phyloP scores from a whole-genome alignment of 2,797 vertebrate genomes.

The Eulemur mongoz region DNA sequence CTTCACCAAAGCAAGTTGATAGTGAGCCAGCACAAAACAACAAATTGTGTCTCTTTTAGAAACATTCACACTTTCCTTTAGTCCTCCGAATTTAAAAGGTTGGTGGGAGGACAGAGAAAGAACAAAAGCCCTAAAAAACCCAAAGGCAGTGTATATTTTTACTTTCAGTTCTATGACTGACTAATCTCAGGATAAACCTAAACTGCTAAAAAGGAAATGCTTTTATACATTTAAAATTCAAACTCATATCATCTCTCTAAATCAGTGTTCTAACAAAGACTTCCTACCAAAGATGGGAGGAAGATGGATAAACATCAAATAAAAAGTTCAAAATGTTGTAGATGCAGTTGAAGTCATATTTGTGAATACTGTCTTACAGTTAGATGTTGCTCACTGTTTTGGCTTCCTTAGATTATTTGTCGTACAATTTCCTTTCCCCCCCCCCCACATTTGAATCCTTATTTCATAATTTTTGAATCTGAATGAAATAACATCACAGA shows the following conservation, averaged over 20 bases:
- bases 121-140: conserved; percentile 45
- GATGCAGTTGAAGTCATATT: neutral
- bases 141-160: neutral
- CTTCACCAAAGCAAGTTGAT: neutral
- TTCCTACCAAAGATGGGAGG: neutral
- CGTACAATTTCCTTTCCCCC: neutral
- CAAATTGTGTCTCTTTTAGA: neutral
- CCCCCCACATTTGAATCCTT: neutral
- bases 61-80: conserved; percentile 22
- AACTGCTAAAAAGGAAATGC: neutral
- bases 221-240: neutral
- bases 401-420: neutral
- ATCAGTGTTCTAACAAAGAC: neutral
- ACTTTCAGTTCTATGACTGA: neutral
- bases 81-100: conserved; percentile 47
- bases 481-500: neutral
- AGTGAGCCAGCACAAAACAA: neutral
- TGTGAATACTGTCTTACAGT: neutral
- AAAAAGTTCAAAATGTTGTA: neutral
- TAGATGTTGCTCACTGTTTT: neutral
- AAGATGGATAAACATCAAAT: neutral
- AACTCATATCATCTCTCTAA: neutral
- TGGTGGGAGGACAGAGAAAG: conserved; percentile 32
- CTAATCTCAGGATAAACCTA: conserved; percentile 5
- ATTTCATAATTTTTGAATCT: neutral